Percentiles rank a stretch among this genome's conserved stretches.
Evolutionary conservation across 2,888 invertebrate species (phyloP).

Genomic region (Drosophila nigritarsus): DNA sequence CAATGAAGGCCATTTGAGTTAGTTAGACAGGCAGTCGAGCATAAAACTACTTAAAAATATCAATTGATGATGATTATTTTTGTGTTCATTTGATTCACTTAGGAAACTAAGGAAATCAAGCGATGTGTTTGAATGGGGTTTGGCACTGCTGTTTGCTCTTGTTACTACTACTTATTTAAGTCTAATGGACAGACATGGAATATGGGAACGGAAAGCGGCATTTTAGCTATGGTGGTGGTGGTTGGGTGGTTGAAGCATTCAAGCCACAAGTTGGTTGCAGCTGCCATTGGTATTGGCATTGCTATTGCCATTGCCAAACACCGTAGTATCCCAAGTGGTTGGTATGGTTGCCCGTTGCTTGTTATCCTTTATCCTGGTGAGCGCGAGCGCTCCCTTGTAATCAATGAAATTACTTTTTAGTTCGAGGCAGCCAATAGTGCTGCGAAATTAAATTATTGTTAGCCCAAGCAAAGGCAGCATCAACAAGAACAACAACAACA

Average conservation of each 20-base stretch:
- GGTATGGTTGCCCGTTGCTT: slow-evolving; percentile 48
- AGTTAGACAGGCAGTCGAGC: slow-evolving; percentile 1
- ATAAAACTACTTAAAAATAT: background rate
- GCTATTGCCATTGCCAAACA: slow-evolving; percentile 23
- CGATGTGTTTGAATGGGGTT: slow-evolving; percentile 42
- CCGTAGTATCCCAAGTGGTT: slow-evolving; percentile 56
- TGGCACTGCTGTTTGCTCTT: slow-evolving; percentile 50
- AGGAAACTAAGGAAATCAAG: slow-evolving; percentile 39
- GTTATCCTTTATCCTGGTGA: slow-evolving; percentile 54
- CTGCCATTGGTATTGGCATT: slow-evolving; percentile 3
- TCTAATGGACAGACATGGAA: slow-evolving; percentile 17
- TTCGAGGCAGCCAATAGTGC: slow-evolving; percentile 68
- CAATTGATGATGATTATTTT: slow-evolving; percentile 2
- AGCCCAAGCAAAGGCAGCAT: slow-evolving; percentile 32
- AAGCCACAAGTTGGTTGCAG: slow-evolving; percentile 28
- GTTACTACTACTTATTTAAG: slow-evolving; percentile 46
- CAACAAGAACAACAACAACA: slow-evolving; percentile 1
- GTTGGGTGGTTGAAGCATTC: background rate
- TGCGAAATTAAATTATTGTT: slow-evolving; percentile 76
- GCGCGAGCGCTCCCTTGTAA: slow-evolving; percentile 53
- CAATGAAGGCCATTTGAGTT: slow-evolving; percentile 19
- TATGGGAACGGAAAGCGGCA: background rate
- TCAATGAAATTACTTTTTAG: slow-evolving; percentile 79
- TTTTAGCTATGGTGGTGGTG: background rate
- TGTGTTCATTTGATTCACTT: slow-evolving; percentile 35